phyloP scores from a whole-genome alignment of 2,888 invertebrate species.

The Idaea biselata region DNA sequence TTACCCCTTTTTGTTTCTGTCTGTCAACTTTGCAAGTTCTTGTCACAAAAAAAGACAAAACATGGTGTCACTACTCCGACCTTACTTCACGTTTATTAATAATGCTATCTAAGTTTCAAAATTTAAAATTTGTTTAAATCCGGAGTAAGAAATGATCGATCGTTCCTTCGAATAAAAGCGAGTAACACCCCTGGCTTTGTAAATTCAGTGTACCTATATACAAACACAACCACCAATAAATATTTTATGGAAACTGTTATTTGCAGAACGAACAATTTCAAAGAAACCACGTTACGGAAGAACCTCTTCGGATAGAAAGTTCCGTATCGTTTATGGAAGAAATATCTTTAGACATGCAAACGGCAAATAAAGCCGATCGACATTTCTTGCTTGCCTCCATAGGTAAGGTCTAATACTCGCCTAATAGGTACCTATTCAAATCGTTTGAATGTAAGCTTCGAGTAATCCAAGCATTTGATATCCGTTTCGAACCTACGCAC shows the following conservation, averaged over 20 bases:
- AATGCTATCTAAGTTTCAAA: too few relatives aligned
- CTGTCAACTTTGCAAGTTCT: too few relatives aligned
- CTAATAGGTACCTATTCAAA: neutral
- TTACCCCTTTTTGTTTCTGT: too few relatives aligned
- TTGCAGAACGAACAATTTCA: neutral
- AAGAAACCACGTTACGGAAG: neutral
- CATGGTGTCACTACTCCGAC: too few relatives aligned
- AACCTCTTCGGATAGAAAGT: neutral
- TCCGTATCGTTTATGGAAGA: slow-evolving; percentile 8
- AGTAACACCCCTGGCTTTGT: neutral
- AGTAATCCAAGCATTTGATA: neutral
- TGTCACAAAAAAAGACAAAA: too few relatives aligned
- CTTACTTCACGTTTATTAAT: too few relatives aligned
- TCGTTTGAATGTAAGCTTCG: neutral
- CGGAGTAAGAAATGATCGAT: too few relatives aligned
- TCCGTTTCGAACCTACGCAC: neutral
- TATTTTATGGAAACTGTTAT: neutral
- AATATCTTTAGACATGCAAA: slow-evolving; percentile 18
- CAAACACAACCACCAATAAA: neutral
- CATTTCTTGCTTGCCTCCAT: neutral
- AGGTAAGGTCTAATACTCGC: too few relatives aligned
- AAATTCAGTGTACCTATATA: neutral
- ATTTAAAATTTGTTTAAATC: too few relatives aligned
- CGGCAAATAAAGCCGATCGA: slow-evolving; percentile 13
- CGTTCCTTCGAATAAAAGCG: too few relatives aligned